Conservation (phyloP, 2,797 vertebrate species). For the Sebastes itinus region DNA sequence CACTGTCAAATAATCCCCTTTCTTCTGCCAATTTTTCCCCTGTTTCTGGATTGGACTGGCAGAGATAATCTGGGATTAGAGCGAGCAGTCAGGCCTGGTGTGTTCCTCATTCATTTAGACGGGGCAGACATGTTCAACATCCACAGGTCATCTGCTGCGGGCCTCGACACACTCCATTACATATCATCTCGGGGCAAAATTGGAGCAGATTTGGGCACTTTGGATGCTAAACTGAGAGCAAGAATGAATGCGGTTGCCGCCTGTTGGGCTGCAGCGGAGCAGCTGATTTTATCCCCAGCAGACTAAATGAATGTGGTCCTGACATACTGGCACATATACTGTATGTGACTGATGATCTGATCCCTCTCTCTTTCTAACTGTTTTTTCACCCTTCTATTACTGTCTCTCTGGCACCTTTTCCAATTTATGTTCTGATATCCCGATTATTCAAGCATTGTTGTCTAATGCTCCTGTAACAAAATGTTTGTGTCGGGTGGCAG, state of each 20-base stretch:
- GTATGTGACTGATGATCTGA: not conserved
- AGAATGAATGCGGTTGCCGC: not conserved
- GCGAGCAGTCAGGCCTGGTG: constrained; percentile 58
- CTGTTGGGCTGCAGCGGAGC: not conserved
- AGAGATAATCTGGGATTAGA: constrained; percentile 81
- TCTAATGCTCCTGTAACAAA: not conserved
- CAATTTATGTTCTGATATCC: not conserved
- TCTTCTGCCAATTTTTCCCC: constrained; percentile 72
- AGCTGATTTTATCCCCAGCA: not conserved
- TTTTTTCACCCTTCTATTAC: not conserved
- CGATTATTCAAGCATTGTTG: not conserved
- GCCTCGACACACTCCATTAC: constrained; percentile 38
- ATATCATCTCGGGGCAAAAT: constrained; percentile 20
- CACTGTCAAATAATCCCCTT: constrained; percentile 72
- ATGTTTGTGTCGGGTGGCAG: not conserved
- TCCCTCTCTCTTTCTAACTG: not conserved
- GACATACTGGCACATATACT: not conserved
- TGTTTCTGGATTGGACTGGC: constrained; percentile 72
- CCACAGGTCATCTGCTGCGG: constrained; percentile 55
- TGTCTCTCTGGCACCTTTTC: not conserved
- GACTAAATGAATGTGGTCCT: not conserved
- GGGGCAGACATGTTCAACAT: constrained; percentile 47
- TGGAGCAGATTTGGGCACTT: constrained; percentile 3
- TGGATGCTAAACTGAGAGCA: not conserved
- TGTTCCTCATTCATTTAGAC: constrained; percentile 65